Evolutionary conservation across 2,888 invertebrate species (phyloP), one percentile per base, ranked within the genome.

Genomic region (Leptinotarsa tumamoca): DNA sequence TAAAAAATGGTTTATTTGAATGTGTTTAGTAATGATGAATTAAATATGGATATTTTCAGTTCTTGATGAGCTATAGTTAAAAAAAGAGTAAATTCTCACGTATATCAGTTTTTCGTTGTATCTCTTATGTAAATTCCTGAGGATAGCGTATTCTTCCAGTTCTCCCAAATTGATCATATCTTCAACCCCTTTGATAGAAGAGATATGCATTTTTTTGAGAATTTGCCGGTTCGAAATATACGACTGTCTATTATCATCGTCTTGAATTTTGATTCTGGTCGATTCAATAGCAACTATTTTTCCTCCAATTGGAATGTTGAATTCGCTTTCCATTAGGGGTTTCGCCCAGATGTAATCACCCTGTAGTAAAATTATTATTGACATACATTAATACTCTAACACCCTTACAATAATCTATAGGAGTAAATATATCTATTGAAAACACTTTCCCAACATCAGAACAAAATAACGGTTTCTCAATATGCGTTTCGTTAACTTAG

Each of bases 121-220:
- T 83, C 98, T 92, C 84, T 96, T 93, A 84, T 96, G 94, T 73
- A 98, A 91, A 89, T 98, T 98, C 73, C 96, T 91, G 56, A 98
- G 90, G 79, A 98, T 98, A 3, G 98, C 96, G 84, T 96, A 95
- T 86, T 98, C 98, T 87, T 98, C 97, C 66, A 98, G 90, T 88
- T 98, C 98, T 2, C 97, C 97, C 56, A 98, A 90, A 51, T 95
- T 95, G 82, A 98, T 98, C 98, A 98, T 98, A 87, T 98, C 98
- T 86, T 98, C 97, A 17, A 98, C 96, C 49, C 95, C 95, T 74
- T 91, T 90, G 68, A 94, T 90, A 1, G 96, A 96, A 18, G 96
- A 94, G 5, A 92, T 89, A 85, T 96, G 96, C 91, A 96, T 93
- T 4, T 93, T 90, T 85, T 94, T 94, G 72, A 92, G 85, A 50